These are phyloP conservation scores for Engraulis encrasicolus DNA, from an alignment of 2,113 vertebrate genomes.

Conservation along the genomic window DNA sequence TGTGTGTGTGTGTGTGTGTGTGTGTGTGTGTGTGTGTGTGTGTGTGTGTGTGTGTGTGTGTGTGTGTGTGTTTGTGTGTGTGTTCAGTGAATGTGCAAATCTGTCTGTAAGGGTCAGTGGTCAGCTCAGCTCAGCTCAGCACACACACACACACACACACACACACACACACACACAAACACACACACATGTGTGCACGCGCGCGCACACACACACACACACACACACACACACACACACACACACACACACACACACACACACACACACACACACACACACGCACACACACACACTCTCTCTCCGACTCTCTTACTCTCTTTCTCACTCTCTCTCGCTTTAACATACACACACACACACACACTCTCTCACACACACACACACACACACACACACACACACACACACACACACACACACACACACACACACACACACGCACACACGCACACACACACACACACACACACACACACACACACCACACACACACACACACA, in stretches of 20 bases:
- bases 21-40: slow-evolving; percentile 18
- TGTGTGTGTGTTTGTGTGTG: slow-evolving; percentile 34
- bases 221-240: not conserved
- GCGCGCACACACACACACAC: too few relatives aligned
- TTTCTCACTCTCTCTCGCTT: too few relatives aligned
- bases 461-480: not conserved
- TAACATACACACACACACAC: too few relatives aligned
- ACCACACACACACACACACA: slow-evolving; percentile 3
- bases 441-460: not conserved
- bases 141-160: too few relatives aligned
- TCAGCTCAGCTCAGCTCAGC: not conserved
- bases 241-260: slow-evolving; percentile 3
- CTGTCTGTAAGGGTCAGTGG: not conserved
- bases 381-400: too few relatives aligned
- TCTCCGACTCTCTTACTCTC: too few relatives aligned
- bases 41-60: slow-evolving; percentile 41
- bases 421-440: too few relatives aligned
- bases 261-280: slow-evolving; percentile 1
- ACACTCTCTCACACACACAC: too few relatives aligned
- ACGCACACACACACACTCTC: not conserved
- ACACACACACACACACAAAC: too few relatives aligned
- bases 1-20: slow-evolving; percentile 32
- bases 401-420: too few relatives aligned
- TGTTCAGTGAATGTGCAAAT: slow-evolving; percentile 28
- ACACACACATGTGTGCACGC: too few relatives aligned